A percentile compares a stretch with the other conserved stretches of the same genome.
Evolutionary conservation across 2,797 vertebrate genomes (phyloP).

Genomic region (Steatocranus sp.): DNA sequence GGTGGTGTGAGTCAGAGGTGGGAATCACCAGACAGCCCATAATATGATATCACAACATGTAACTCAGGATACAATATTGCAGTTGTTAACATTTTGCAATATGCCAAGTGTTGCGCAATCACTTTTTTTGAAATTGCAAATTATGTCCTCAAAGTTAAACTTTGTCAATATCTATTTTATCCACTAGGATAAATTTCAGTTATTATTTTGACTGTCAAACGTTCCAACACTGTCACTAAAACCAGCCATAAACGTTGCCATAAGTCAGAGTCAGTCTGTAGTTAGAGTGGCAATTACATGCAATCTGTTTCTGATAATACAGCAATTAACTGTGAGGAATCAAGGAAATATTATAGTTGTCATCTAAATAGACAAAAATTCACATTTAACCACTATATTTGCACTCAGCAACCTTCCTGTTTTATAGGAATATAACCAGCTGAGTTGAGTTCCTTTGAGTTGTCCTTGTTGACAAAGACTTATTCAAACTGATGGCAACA

Average conservation of each 20-base stretch:
- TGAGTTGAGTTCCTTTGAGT: not conserved
- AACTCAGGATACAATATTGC: not conserved
- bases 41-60: not conserved
- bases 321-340: not conserved
- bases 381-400: not conserved
- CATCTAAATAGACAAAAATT: not conserved
- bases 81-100: not conserved
- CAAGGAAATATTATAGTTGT: not conserved
- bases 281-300: not conserved
- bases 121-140: not conserved
- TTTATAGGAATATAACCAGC: not conserved
- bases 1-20: not conserved
- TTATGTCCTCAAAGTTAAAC: not conserved
- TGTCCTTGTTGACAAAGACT: not conserved
- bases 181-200: not conserved
- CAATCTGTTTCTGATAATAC: not conserved
- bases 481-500: not conserved
- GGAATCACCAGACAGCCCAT: not conserved
- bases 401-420: not conserved
- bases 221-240: not conserved
- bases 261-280: not conserved
- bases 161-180: not conserved
- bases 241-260: accelerated
- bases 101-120: not conserved
- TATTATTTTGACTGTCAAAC: not conserved